These are phyloP conservation scores for Tamias sibiricus DNA, from an alignment of 2,113 vertebrate genomes.

Conservation along the genomic window DNA sequence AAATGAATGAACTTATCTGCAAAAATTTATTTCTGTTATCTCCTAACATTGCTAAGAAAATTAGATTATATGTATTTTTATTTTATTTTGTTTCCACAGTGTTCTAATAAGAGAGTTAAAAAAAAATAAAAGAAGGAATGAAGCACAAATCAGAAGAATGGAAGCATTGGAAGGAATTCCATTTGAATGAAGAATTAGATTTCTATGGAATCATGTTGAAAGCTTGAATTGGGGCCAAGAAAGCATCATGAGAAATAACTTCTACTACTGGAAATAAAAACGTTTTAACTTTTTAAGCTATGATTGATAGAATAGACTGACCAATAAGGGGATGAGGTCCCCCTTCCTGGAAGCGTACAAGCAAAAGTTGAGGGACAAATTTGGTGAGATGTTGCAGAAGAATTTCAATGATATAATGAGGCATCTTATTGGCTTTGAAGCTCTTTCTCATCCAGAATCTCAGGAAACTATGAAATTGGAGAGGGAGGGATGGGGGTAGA, in stretches of 20 bases:
- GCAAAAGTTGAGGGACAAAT: neutral
- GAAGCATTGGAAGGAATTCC: neutral
- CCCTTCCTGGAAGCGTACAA: neutral
- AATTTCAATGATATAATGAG: neutral
- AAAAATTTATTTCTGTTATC: slow-evolving; percentile 25
- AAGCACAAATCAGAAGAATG: neutral
- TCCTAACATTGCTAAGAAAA: neutral
- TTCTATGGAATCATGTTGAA: neutral
- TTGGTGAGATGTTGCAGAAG: neutral
- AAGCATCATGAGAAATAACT: neutral
- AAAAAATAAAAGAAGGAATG: neutral
- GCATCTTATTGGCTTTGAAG: neutral
- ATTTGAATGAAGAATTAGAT: neutral
- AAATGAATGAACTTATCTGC: slow-evolving; percentile 12
- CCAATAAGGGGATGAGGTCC: neutral
- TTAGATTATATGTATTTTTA: neutral
- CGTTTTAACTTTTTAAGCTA: neutral
- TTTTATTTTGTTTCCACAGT: slow-evolving; percentile 1
- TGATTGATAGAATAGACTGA: neutral
- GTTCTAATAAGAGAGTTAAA: neutral
- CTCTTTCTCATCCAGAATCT: neutral
- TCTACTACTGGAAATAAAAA: neutral
- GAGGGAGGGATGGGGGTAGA: neutral
- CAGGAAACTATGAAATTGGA: neutral
- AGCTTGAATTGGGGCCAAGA: slow-evolving; percentile 30